A percentile compares a stretch with the other conserved stretches of the same genome.
phyloP scores from a whole-genome alignment of 1,140 invertebrate genomes.

The Drosophila lowei region DNA sequence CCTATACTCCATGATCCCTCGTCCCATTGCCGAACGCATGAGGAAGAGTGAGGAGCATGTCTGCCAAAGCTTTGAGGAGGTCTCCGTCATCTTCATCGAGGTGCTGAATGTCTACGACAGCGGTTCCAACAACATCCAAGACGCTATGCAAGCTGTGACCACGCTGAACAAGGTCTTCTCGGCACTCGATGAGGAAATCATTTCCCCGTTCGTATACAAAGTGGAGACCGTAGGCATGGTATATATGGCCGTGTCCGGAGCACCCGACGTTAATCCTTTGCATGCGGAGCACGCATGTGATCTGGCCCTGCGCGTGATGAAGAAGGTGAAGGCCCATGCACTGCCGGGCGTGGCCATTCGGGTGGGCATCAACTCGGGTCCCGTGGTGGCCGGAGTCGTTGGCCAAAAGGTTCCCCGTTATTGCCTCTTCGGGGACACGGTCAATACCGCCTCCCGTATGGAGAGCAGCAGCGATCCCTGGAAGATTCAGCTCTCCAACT shows the following conservation, averaged over 20 bases:
- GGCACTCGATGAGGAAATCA: constrained; percentile 87
- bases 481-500: constrained; percentile 82
- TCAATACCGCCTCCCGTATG: constrained; percentile 94
- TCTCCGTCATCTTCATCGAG: constrained; percentile 85
- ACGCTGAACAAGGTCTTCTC: constrained; percentile 94
- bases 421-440: constrained; percentile 94
- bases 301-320: constrained; percentile 87
- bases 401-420: constrained; percentile 89
- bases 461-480: constrained; percentile 83
- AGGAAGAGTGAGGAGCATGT: constrained; percentile 89
- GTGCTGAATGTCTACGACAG: constrained; percentile 82
- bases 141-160: constrained; percentile 91
- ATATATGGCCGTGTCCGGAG: constrained; percentile 94
- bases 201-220: constrained; percentile 84
- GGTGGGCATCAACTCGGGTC: constrained; percentile 90
- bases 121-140: constrained; percentile 84
- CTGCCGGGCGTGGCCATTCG: constrained; percentile 86
- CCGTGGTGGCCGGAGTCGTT: constrained; percentile 91
- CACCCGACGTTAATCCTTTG: constrained; percentile 89
- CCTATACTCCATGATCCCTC: constrained; percentile 96
- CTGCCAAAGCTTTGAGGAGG: constrained; percentile 86
- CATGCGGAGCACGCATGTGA: constrained; percentile 93
- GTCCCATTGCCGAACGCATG: constrained; percentile 87
- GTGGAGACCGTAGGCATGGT: constrained; percentile 94
- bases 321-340: constrained; percentile 85